Evolutionary conservation across 2,888 invertebrate species (phyloP).

Genomic region (Graphium colonna): DNA sequence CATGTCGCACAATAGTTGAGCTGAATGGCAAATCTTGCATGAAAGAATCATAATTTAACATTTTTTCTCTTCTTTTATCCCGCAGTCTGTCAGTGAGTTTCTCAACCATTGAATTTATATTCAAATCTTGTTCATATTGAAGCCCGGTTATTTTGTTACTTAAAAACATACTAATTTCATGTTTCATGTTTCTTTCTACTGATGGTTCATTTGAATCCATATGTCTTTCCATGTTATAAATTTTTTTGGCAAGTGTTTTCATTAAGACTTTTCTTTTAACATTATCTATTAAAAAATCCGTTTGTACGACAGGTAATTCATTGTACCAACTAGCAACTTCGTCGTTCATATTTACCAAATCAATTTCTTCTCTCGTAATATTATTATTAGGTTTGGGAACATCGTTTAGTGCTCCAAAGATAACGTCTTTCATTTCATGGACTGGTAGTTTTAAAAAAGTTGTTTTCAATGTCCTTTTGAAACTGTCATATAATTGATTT

Average conservation of each 20-base stretch:
- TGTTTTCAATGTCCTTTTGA: constrained; percentile 3
- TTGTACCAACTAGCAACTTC: constrained; percentile 53
- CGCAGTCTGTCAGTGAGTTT: constrained; percentile 35
- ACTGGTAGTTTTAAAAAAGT: constrained; percentile 9
- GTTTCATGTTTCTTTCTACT: constrained; percentile 8
- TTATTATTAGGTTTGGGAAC: constrained; percentile 15
- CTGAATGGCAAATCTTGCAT: constrained; percentile 29
- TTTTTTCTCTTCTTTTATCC: constrained; percentile 26
- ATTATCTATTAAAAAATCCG: constrained; percentile 14
- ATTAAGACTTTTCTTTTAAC: constrained; percentile 39
- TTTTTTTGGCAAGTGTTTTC: constrained; percentile 45
- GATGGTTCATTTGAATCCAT: constrained; percentile 23
- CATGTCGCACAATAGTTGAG: constrained; percentile 20
- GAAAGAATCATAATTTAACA: constrained; percentile 30
- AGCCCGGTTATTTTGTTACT: constrained; percentile 29
- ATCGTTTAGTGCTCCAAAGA: constrained; percentile 3
- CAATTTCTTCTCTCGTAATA: constrained; percentile 14
- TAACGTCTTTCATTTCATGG: constrained; percentile 4
- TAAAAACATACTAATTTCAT: constrained; percentile 34
- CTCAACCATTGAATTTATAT: constrained; percentile 41
- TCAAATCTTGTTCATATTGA: constrained; percentile 32
- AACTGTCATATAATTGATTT: constrained; percentile 6
- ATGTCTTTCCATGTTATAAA: constrained; percentile 48
- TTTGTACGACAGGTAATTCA: constrained; percentile 40
- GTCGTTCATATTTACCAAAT: constrained; percentile 37